Percentiles rank a stretch among this genome's conserved stretches.
phyloP scores from a whole-genome alignment of 2,888 invertebrate genomes.

The Ectropis crepuscularia region DNA sequence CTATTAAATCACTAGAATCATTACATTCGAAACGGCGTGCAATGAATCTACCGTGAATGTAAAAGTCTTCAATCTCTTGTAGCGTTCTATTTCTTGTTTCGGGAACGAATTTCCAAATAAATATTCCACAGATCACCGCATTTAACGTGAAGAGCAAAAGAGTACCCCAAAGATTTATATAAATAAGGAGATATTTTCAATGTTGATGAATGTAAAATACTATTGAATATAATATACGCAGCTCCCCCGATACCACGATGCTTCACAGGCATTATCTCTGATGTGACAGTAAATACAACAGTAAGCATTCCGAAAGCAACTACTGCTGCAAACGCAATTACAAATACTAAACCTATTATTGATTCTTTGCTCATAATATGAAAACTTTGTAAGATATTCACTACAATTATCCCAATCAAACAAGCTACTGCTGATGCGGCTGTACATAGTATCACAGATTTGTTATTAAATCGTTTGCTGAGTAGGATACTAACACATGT shows the following conservation, averaged over 20 bases:
- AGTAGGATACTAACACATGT: slow-evolving; percentile 1
- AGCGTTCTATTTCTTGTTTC: slow-evolving; percentile 37
- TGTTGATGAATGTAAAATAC: slow-evolving; percentile 28
- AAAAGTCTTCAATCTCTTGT: slow-evolving; percentile 38
- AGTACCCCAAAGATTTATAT: slow-evolving; percentile 33
- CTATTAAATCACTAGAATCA: background rate
- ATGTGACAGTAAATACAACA: slow-evolving; percentile 21
- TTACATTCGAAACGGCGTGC: slow-evolving; percentile 1
- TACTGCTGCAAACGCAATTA: slow-evolving; percentile 21
- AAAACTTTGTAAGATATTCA: slow-evolving; percentile 13
- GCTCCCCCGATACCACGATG: slow-evolving; percentile 36
- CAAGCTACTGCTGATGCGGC: background rate
- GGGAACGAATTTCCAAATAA: slow-evolving; percentile 36
- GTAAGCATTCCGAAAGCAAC: slow-evolving; percentile 25
- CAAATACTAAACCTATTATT: slow-evolving; percentile 23
- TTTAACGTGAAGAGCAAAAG: slow-evolving; percentile 33
- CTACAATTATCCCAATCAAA: background rate
- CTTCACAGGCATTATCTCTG: slow-evolving; percentile 40
- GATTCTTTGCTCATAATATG: slow-evolving; percentile 27
- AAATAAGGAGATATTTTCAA: slow-evolving; percentile 37
- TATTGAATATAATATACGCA: slow-evolving; percentile 26
- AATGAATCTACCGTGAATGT: slow-evolving; percentile 18
- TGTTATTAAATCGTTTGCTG: slow-evolving; percentile 5
- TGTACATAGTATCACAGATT: background rate
- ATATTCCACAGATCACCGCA: slow-evolving; percentile 19